Evolutionary conservation across 2,797 vertebrate genomes (phyloP).

Genomic region (Crocidura indochinensis): DNA sequence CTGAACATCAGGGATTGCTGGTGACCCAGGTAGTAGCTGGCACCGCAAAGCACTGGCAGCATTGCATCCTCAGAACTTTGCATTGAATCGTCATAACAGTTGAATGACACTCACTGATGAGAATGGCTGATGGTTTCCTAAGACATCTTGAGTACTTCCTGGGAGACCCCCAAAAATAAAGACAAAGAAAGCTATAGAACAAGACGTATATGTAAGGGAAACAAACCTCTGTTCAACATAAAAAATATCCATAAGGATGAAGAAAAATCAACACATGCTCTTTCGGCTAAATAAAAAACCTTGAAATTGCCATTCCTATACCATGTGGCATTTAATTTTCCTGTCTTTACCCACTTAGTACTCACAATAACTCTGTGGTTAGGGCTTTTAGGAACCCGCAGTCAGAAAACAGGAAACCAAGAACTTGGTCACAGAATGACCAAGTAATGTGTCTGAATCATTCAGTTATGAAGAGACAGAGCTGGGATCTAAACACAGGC

Average conservation of each 20-base stretch:
- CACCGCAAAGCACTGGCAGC: too few species aligned
- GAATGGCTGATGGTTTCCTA: too few species aligned
- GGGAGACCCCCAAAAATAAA: neutral
- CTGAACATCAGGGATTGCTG: too few species aligned
- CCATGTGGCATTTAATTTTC: neutral
- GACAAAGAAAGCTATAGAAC: neutral
- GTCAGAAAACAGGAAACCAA: neutral
- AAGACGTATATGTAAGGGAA: neutral
- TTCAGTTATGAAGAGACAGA: neutral
- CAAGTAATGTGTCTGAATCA: constrained; percentile 14
- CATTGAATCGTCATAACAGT: too few species aligned
- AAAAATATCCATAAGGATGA: neutral
- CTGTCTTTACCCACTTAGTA: neutral
- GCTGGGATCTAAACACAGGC: neutral
- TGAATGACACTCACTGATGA: too few species aligned
- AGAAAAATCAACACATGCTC: neutral
- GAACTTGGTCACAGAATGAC: neutral
- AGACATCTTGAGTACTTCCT: too few species aligned
- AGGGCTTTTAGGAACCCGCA: neutral
- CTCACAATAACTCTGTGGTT: neutral
- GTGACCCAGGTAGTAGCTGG: too few species aligned
- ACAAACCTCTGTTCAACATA: neutral
- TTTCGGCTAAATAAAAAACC: too few species aligned
- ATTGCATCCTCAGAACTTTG: too few species aligned
- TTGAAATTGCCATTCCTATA: neutral